These are phyloP conservation scores for Elachura formosa DNA, from an alignment of 2,113 vertebrate genomes.

Conservation along the genomic window DNA sequence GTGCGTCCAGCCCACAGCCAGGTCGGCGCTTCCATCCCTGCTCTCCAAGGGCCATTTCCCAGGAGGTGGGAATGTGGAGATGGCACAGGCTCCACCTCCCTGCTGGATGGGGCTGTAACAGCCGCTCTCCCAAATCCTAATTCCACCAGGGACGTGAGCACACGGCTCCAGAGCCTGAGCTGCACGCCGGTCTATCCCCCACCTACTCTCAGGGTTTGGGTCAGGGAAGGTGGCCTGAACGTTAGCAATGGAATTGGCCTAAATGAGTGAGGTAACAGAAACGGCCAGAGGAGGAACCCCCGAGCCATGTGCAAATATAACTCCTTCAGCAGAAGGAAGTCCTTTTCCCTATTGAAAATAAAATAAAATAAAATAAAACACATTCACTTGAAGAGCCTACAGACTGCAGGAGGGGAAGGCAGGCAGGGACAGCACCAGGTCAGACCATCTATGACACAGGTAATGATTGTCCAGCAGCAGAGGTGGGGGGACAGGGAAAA, in stretches of 20 bases:
- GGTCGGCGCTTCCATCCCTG: not conserved
- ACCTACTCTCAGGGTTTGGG: not conserved
- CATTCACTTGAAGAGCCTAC: slow-evolving; percentile 39
- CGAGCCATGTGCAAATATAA: slow-evolving; percentile 66
- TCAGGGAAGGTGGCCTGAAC: slow-evolving; percentile 31
- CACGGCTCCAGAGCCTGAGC: slow-evolving; percentile 34
- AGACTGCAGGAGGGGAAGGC: slow-evolving; percentile 44
- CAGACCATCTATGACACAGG: slow-evolving; percentile 13
- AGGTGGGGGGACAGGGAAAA: not conserved
- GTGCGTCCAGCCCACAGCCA: not conserved
- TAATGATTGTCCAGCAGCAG: slow-evolving; percentile 55
- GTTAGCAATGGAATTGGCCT: slow-evolving; percentile 61
- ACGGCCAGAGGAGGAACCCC: slow-evolving; percentile 58
- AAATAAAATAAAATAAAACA: not conserved
- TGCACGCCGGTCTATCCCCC: not conserved
- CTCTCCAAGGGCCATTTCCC: not conserved
- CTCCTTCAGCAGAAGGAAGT: slow-evolving; percentile 55
- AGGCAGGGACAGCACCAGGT: slow-evolving; percentile 43
- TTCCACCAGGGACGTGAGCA: no score
- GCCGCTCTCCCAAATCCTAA: not conserved
- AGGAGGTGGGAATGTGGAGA: not conserved
- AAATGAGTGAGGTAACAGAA: slow-evolving; percentile 76
- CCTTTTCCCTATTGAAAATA: slow-evolving; percentile 25
- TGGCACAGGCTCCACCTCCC: not conserved
- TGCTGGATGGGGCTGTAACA: not conserved